phyloP scores from a whole-genome alignment of 1,140 invertebrate genomes.

The Zaprionus ornatus region DNA sequence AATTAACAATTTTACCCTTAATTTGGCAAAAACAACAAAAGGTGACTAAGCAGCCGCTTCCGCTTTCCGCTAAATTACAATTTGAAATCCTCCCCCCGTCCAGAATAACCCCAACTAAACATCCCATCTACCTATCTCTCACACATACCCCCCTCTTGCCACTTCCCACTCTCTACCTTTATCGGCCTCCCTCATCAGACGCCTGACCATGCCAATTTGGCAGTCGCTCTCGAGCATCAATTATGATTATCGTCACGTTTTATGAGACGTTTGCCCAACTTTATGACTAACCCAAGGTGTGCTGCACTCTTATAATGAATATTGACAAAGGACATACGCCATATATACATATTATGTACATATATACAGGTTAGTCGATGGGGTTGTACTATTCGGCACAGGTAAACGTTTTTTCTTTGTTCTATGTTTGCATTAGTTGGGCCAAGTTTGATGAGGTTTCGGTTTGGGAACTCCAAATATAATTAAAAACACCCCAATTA shows the following conservation, averaged over 20 bases:
- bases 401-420: slow-evolving; percentile 3
- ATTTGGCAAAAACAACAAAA: slow-evolving; percentile 67
- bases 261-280: slow-evolving; percentile 79
- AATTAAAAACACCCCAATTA: too few relatives aligned
- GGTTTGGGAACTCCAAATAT: neutral
- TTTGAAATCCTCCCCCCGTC: slow-evolving; percentile 45
- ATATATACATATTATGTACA: neutral
- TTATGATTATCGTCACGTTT: slow-evolving; percentile 83
- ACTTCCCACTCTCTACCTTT: neutral
- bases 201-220: slow-evolving; percentile 46
- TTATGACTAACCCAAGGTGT: slow-evolving; percentile 77
- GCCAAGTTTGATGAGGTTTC: neutral
- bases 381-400: too few relatives aligned
- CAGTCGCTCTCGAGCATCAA: slow-evolving; percentile 66
- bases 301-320: slow-evolving; percentile 81
- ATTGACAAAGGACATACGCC: slow-evolving; percentile 73
- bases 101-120: neutral
- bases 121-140: neutral
- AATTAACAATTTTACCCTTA: slow-evolving; percentile 82
- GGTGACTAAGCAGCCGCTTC: slow-evolving; percentile 28
- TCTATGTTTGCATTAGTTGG: neutral
- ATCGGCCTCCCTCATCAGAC: neutral
- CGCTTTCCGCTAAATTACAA: slow-evolving; percentile 70
- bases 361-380: neutral
- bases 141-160: neutral